These are phyloP conservation scores for Sphyrna mokarran DNA, from an alignment of 2,113 vertebrate genomes.

Conservation along the genomic window DNA sequence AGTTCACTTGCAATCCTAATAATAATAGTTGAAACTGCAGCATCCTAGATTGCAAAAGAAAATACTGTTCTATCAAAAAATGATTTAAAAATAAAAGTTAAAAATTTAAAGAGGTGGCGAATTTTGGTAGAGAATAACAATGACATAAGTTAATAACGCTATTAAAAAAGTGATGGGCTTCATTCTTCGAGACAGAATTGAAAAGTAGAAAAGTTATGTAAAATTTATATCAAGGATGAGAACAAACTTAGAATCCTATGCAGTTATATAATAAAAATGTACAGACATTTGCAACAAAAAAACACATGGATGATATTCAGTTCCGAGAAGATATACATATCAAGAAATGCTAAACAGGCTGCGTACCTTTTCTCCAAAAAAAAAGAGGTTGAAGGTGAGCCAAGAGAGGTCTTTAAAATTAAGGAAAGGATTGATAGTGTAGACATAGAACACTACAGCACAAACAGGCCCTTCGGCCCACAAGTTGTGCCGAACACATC, in stretches of 20 bases:
- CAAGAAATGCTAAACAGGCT: no score
- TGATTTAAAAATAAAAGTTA: neutral
- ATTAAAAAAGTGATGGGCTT: neutral
- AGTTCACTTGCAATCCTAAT: neutral
- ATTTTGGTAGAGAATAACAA: neutral
- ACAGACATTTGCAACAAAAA: neutral
- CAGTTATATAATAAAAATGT: no score
- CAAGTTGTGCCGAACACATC: no score
- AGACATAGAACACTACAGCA: no score
- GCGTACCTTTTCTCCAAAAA: no score
- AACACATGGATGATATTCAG: neutral
- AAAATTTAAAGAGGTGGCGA: no score
- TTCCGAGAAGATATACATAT: neutral
- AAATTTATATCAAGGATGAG: neutral
- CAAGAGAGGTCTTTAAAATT: no score
- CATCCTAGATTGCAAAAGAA: neutral
- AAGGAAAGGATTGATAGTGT: no score
- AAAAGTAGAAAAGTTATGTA: neutral
- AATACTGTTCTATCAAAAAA: neutral
- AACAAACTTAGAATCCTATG: neutral
- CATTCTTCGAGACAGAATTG: neutral
- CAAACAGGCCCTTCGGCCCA: no score
- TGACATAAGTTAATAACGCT: neutral
- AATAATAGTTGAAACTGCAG: neutral
- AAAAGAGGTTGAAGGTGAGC: no score